These are phyloP conservation scores for Drosophila suzukii DNA, from an alignment of 1,140 invertebrate genomes.

Conservation along the genomic window DNA sequence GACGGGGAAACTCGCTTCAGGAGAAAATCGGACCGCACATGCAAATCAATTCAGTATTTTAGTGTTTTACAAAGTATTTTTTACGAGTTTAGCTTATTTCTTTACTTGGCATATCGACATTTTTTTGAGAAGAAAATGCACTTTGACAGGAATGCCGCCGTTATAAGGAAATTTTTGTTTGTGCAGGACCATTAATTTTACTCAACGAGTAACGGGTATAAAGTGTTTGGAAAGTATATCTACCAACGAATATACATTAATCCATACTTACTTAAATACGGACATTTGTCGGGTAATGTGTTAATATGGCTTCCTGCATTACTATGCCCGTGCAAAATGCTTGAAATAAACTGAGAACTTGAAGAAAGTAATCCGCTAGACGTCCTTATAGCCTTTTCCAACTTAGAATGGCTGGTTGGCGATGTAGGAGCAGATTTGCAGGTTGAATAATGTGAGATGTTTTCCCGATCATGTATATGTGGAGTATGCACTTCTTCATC, in stretches of 20 bases:
- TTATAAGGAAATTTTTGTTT: too few relatives aligned
- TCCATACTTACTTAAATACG: slow-evolving; percentile 51
- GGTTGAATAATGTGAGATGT: neutral
- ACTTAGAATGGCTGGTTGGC: slow-evolving; percentile 47
- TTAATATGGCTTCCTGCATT: slow-evolving; percentile 8
- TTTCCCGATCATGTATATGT: neutral
- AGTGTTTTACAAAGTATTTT: too few relatives aligned
- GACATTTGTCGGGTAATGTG: slow-evolving; percentile 22
- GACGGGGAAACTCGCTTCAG: too few relatives aligned
- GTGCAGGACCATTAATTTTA: too few relatives aligned
- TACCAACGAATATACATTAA: neutral
- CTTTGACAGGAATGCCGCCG: too few relatives aligned
- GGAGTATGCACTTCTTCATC: neutral
- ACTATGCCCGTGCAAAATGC: slow-evolving; percentile 86
- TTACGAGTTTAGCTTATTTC: too few relatives aligned
- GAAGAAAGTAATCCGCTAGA: slow-evolving; percentile 73
- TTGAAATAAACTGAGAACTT: slow-evolving; percentile 88
- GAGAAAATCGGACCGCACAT: too few relatives aligned
- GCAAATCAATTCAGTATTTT: too few relatives aligned
- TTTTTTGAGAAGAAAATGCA: too few relatives aligned
- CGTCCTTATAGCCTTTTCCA: slow-evolving; percentile 31
- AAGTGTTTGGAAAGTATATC: neutral
- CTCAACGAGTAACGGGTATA: too few relatives aligned
- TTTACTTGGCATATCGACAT: too few relatives aligned
- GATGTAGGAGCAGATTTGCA: slow-evolving; percentile 60